Evolutionary conservation across 2,888 invertebrate species (phyloP).

Genomic region (Ctena decussata): DNA sequence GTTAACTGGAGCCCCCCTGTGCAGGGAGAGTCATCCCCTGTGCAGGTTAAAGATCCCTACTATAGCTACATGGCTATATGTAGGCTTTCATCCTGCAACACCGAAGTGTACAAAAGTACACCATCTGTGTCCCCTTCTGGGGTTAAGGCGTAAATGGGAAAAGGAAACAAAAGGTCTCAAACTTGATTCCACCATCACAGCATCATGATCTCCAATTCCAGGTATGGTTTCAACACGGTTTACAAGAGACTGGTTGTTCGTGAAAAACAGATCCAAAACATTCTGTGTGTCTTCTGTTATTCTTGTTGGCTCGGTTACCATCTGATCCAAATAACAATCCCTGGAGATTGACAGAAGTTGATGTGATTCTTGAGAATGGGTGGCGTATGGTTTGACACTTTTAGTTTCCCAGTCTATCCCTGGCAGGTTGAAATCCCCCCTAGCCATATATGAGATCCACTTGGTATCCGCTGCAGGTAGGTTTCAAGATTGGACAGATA

Average conservation of each 20-base stretch:
- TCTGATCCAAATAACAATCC: constrained; percentile 31
- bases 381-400: constrained; percentile 16
- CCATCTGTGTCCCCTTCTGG: too few species aligned
- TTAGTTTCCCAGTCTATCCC: constrained; percentile 35
- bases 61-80: too few species aligned
- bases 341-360: constrained; percentile 19
- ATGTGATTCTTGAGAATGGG: not conserved
- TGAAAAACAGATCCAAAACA: constrained; percentile 37
- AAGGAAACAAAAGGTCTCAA: too few species aligned
- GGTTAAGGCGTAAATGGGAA: too few species aligned
- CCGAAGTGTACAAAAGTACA: too few species aligned
- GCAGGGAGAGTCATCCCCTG: too few species aligned
- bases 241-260: constrained; percentile 29
- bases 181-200: constrained; percentile 36
- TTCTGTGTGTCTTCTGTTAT: constrained; percentile 28
- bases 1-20: too few species aligned
- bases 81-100: too few species aligned
- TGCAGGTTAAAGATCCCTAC: too few species aligned
- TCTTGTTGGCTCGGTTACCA: constrained; percentile 26
- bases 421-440: constrained; percentile 37
- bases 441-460: constrained; percentile 31
- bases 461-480: constrained; percentile 13
- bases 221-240: constrained; percentile 15
- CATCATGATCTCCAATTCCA: constrained; percentile 34
- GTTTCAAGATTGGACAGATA: not conserved